These are phyloP conservation scores for Coecobrya sp. DNA, from an alignment of 2,888 invertebrate species.

Conservation along the genomic window DNA sequence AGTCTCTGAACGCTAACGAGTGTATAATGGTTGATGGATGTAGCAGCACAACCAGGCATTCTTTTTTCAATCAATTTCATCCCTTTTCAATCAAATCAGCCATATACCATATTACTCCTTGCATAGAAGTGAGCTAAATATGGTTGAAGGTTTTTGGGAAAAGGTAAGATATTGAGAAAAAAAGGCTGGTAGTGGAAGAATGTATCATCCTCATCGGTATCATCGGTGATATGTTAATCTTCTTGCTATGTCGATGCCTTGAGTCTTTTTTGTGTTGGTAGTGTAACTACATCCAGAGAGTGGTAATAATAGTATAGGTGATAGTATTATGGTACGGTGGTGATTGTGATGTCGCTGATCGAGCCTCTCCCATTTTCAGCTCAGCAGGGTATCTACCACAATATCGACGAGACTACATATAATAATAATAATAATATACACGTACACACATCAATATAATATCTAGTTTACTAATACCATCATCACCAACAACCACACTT, in stretches of 20 bases:
- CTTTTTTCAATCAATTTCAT: conserved; percentile 20
- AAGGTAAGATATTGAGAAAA: background rate
- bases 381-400: conserved; percentile 75
- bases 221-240: conserved; percentile 73
- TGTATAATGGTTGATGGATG: conserved; percentile 4
- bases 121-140: conserved; percentile 5
- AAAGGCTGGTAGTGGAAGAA: background rate
- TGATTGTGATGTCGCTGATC: conserved; percentile 72
- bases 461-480: conserved; percentile 31
- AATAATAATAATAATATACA: conserved; percentile 22
- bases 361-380: conserved; percentile 79
- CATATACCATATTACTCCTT: background rate
- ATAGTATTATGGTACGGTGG: conserved; percentile 54
- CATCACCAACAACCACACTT: conserved; percentile 40
- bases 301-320: conserved; percentile 46
- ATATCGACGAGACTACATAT: conserved; percentile 52
- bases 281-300: background rate
- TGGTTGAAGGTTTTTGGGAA: background rate
- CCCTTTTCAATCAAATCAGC: background rate
- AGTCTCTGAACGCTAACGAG: conserved; percentile 1
- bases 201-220: conserved; percentile 22
- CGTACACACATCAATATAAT: conserved; percentile 31
- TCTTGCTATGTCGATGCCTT: conserved; percentile 26
- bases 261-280: conserved; percentile 18
- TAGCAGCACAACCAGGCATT: background rate